Evolutionary conservation across 1,140 invertebrate genomes (phyloP).

Genomic region (Anadara kagoshimensis): DNA sequence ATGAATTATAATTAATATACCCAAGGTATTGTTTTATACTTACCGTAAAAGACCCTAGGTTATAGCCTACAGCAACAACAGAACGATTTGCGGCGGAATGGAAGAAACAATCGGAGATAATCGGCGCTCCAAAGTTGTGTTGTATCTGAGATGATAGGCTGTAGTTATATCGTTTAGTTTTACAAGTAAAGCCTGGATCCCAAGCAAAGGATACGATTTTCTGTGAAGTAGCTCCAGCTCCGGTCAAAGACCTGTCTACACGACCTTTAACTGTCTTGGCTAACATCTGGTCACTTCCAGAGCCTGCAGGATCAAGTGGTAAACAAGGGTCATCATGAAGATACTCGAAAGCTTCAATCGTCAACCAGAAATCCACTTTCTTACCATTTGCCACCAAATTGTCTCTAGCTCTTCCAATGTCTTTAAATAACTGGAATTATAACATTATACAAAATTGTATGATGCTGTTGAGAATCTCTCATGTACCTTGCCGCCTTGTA

Average conservation of each 20-base stretch:
- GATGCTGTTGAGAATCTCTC: no score
- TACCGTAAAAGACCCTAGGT: conserved; percentile 27
- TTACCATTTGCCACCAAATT: no score
- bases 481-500: no score
- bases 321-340: conserved; percentile 47
- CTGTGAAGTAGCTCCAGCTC: conserved; percentile 47
- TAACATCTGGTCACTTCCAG: conserved; percentile 45
- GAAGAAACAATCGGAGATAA: conserved; percentile 61
- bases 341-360: conserved; percentile 58
- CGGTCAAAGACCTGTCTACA: conserved; percentile 52
- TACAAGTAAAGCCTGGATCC: conserved; percentile 61
- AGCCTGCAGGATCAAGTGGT: conserved; percentile 41
- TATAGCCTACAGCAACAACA: conserved; percentile 62
- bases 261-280: conserved; percentile 49
- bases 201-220: conserved; percentile 60
- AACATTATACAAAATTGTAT: no score
- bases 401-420: no score
- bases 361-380: conserved; percentile 52
- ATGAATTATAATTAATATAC: no score
- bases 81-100: conserved; percentile 56
- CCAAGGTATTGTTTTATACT: no score
- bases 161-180: conserved; percentile 33
- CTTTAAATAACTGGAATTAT: no score
- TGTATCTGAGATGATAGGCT: conserved; percentile 47
- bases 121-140: conserved; percentile 40